These are phyloP conservation scores for Erebia palarica DNA, from an alignment of 2,888 invertebrate species.

Conservation along the genomic window DNA sequence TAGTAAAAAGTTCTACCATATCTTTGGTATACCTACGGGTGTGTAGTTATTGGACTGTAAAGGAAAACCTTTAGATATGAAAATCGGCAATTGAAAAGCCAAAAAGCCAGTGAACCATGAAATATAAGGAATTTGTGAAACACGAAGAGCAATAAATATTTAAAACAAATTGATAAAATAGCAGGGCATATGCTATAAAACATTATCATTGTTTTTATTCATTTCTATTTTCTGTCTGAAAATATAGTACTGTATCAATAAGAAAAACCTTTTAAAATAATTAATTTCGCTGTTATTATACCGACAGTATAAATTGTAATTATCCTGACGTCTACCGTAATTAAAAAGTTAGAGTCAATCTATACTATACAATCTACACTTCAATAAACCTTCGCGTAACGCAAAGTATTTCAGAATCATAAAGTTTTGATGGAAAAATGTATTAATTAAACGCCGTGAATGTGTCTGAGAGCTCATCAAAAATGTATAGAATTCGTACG, in stretches of 20 bases:
- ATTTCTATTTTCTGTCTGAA: too few relatives aligned
- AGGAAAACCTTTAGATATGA: constrained; percentile 26
- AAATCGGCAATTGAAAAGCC: constrained; percentile 36
- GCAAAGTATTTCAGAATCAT: constrained; percentile 51
- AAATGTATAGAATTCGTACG: constrained; percentile 83
- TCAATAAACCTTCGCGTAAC: constrained; percentile 34
- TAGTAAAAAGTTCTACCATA: too few relatives aligned
- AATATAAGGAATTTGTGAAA: constrained; percentile 38
- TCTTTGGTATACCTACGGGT: not conserved
- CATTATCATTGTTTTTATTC: too few relatives aligned
- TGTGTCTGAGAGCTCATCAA: constrained; percentile 76
- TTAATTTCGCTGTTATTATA: not conserved
- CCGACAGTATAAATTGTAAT: not conserved
- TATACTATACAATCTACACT: too few relatives aligned
- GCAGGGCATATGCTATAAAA: too few relatives aligned
- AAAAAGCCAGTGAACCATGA: constrained; percentile 34
- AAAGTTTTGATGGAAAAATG: constrained; percentile 75
- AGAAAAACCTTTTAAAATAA: too few relatives aligned
- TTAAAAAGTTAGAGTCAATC: constrained; percentile 31
- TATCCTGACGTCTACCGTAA: constrained; percentile 18
- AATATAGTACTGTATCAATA: too few relatives aligned
- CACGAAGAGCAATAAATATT: constrained; percentile 16
- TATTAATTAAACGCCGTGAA: constrained; percentile 76
- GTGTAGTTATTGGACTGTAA: not conserved
- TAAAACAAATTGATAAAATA: too few relatives aligned